Evolutionary conservation across 2,797 vertebrate genomes (phyloP).

Genomic region (Mareca strepera): DNA sequence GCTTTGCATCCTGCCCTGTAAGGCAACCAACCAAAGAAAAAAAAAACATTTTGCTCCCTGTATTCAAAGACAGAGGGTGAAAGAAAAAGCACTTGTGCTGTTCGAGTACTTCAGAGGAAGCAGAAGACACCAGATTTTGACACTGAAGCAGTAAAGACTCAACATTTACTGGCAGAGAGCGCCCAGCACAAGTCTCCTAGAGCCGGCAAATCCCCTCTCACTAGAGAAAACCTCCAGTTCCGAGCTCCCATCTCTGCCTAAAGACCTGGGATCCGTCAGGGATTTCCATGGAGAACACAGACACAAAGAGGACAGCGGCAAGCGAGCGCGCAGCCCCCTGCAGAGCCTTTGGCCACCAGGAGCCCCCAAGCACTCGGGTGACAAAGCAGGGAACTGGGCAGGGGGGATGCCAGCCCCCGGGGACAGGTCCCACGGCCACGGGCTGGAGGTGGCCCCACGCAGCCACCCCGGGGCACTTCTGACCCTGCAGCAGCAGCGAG

Average conservation of each 20-base stretch:
- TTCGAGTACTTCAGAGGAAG: neutral
- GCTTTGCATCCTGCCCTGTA: neutral
- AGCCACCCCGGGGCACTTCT: accelerated
- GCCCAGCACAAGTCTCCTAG: accelerated
- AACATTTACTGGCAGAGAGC: accelerated
- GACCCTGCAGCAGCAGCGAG: neutral
- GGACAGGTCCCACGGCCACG: neutral
- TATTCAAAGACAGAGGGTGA: neutral
- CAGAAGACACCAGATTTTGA: neutral
- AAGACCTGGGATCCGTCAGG: neutral
- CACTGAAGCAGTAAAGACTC: neutral
- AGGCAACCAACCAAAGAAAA: neutral
- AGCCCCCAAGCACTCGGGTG: neutral
- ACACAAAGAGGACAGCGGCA: accelerated
- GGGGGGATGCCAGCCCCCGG: neutral
- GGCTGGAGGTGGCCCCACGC: neutral
- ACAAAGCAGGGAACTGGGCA: accelerated
- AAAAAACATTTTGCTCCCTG: neutral
- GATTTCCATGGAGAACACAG: neutral
- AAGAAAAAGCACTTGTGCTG: neutral
- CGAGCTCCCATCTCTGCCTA: neutral
- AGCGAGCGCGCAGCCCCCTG: neutral
- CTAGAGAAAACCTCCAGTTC: accelerated
- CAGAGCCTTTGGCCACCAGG: neutral
- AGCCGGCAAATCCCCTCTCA: accelerated